A percentile compares a stretch with the other conserved stretches of the same genome.
Conservation (phyloP, 2,113 vertebrate species). For the Xiphophorus couchianus region DNA sequence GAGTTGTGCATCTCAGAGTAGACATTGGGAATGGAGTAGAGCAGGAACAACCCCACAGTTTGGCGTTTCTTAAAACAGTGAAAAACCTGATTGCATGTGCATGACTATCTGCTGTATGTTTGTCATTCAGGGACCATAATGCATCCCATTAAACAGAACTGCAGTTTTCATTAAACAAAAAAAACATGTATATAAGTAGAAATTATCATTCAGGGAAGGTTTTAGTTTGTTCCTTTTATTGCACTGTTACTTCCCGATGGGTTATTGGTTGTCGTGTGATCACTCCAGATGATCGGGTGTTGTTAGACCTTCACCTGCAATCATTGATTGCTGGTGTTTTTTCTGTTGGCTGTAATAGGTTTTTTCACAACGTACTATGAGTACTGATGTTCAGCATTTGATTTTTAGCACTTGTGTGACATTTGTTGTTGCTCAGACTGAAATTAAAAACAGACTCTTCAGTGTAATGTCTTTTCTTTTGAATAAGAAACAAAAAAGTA, state of each 20-base stretch:
- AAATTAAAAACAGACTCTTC: constrained; percentile 39
- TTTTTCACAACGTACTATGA: constrained; percentile 30
- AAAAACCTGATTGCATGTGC: constrained; percentile 41
- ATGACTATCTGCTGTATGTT: constrained; percentile 42
- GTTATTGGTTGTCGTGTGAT: constrained; percentile 12
- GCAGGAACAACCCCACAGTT: constrained; percentile 35
- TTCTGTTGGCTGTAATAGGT: constrained; percentile 35
- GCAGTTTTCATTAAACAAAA: constrained; percentile 7
- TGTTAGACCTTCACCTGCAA: constrained; percentile 38
- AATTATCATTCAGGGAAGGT: not conserved
- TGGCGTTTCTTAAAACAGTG: constrained; percentile 10
- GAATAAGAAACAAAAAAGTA: not conserved
- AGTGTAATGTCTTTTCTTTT: not conserved
- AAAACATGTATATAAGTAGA: constrained; percentile 23
- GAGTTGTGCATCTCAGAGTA: constrained; percentile 31
- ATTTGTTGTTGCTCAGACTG: constrained; percentile 64
- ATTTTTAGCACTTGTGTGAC: constrained; percentile 49
- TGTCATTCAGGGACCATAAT: constrained; percentile 9
- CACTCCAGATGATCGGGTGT: constrained; percentile 31
- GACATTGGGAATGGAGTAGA: constrained; percentile 18
- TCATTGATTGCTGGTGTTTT: constrained; percentile 41
- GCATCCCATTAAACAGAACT: constrained; percentile 23
- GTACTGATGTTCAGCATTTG: constrained; percentile 44
- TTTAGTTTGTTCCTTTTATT: constrained; percentile 18
- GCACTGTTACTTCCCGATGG: constrained; percentile 8